Percentiles rank a stretch among this genome's conserved stretches.
Conservation (phyloP, 2,888 invertebrate species). For the Coecobrya sp. region DNA sequence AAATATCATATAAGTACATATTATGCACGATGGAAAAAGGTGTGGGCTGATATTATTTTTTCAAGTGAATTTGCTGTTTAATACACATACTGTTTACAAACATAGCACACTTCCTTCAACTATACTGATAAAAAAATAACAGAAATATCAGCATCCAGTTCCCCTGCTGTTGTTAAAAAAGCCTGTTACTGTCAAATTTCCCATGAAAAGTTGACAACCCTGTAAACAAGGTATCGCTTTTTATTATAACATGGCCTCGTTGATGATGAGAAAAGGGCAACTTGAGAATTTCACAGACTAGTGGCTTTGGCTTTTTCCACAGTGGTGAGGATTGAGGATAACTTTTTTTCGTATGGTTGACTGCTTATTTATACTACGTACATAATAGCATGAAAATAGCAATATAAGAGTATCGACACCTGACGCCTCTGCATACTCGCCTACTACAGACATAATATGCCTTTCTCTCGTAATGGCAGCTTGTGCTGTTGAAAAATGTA, state of each 20-base stretch:
- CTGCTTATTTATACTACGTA: neutral
- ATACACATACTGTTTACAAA: slow-evolving; percentile 3
- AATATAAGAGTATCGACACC: slow-evolving; percentile 33
- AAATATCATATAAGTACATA: neutral
- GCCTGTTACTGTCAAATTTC: slow-evolving; percentile 26
- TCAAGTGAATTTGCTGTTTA: slow-evolving; percentile 13
- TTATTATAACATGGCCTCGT: neutral
- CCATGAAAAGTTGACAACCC: slow-evolving; percentile 26
- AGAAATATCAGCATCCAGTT: neutral
- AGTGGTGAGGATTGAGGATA: neutral
- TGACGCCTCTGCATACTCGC: slow-evolving; percentile 69
- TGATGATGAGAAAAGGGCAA: slow-evolving; percentile 1
- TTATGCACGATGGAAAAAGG: slow-evolving; percentile 1
- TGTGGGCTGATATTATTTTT: slow-evolving; percentile 48
- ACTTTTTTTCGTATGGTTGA: neutral
- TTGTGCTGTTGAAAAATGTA: slow-evolving; percentile 35
- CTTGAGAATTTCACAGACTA: neutral
- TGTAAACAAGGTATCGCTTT: slow-evolving; percentile 24
- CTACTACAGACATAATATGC: slow-evolving; percentile 8
- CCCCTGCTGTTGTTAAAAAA: neutral
- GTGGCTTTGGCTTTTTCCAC: neutral
- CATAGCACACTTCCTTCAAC: neutral
- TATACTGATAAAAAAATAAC: neutral
- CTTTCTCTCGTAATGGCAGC: neutral
- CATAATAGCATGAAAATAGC: neutral